Conservation (phyloP, 2,113 vertebrate genomes). For the Cettia cetti region DNA sequence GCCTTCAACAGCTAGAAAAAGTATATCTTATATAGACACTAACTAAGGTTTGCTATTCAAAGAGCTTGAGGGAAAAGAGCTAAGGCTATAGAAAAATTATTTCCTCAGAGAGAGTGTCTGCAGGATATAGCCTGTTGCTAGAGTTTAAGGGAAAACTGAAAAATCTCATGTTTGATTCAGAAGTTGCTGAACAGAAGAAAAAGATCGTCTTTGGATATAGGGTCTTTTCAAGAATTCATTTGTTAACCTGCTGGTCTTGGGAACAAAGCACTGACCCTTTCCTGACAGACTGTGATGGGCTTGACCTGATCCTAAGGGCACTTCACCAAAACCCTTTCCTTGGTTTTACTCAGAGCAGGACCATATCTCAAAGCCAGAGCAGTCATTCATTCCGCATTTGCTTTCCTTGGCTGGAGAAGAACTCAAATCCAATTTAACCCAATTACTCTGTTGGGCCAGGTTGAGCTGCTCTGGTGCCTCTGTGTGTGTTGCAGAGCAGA, state of each 20-base stretch:
- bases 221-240: not conserved
- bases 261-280: not conserved
- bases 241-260: not conserved
- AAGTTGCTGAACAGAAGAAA: not conserved
- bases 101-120: not conserved
- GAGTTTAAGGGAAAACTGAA: not conserved
- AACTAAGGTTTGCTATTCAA: not conserved
- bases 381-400: not conserved
- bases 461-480: not conserved
- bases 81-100: constrained; percentile 13
- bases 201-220: not conserved
- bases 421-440: not conserved
- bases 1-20: constrained; percentile 2
- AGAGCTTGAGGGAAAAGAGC: not conserved
- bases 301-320: not conserved
- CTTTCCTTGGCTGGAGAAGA: not conserved
- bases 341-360: not conserved
- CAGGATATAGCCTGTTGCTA: not conserved
- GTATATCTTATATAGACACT: not conserved
- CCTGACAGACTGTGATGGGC: not conserved
- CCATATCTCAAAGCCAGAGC: not conserved
- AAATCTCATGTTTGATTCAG: not conserved
- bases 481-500: not conserved
- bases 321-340: not conserved
- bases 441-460: not conserved